phyloP scores from a whole-genome alignment of 2,113 vertebrate genomes.

The Apodemus sylvaticus region DNA sequence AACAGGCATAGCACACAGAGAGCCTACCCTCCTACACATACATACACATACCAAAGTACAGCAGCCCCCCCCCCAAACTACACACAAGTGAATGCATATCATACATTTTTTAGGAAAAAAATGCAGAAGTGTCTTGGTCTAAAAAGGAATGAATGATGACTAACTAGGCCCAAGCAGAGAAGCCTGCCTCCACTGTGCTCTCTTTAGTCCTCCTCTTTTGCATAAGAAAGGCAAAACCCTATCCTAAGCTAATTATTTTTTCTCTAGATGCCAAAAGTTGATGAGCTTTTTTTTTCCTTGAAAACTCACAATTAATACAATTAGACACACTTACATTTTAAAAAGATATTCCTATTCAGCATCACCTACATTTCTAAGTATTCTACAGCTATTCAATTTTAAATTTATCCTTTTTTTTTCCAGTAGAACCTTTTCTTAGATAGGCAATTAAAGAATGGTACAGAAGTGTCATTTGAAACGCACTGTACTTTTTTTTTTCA shows the following conservation, averaged over 20 bases:
- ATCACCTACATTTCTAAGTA: constrained; percentile 69
- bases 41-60: neutral
- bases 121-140: neutral
- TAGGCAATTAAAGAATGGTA: constrained; percentile 71
- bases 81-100: neutral
- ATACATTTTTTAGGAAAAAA: neutral
- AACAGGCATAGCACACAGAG: neutral
- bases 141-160: neutral
- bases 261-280: constrained; percentile 47
- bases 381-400: constrained; percentile 71
- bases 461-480: constrained; percentile 67
- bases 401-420: constrained; percentile 58
- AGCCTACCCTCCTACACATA: neutral
- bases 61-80: no score
- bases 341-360: constrained; percentile 61
- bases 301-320: constrained; percentile 62
- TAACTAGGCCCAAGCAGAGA: neutral
- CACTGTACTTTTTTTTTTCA: neutral
- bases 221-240: constrained; percentile 42
- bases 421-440: constrained; percentile 72
- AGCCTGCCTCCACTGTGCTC: neutral
- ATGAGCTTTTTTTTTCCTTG: constrained; percentile 2
- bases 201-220: neutral
- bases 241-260: constrained; percentile 25
- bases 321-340: constrained; percentile 63